Conservation (phyloP, 1,140 invertebrate species). For the Eupristina koningsbergeri region DNA sequence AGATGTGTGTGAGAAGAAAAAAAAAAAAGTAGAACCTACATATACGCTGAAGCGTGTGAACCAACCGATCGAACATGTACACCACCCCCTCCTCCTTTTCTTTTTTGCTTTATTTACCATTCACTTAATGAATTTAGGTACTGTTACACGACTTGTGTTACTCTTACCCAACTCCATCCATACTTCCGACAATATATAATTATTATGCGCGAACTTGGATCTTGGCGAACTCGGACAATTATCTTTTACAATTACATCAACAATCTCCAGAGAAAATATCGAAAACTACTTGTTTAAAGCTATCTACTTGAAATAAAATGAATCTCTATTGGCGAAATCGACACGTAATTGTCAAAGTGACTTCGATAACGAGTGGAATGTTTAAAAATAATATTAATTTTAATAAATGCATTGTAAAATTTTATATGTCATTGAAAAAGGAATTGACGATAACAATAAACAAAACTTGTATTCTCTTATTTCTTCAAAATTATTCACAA, state of each 20-base stretch:
- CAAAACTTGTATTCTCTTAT: no score
- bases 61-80: background rate
- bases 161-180: background rate
- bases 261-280: background rate
- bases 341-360: no score
- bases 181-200: background rate
- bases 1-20: background rate
- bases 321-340: no score
- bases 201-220: background rate
- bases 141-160: background rate
- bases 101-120: background rate
- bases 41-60: slow-evolving; percentile 18
- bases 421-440: no score
- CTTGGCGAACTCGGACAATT: background rate
- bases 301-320: no score
- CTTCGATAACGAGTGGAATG: no score
- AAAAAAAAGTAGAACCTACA: background rate
- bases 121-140: background rate
- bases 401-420: no score
- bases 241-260: background rate
- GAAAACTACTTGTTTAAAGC: background rate
- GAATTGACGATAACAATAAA: no score
- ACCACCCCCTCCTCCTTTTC: no score
- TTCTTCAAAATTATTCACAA: no score
- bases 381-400: no score